Conservation (phyloP, 2,888 invertebrate species). For the Bhutanitis thaidina region DNA sequence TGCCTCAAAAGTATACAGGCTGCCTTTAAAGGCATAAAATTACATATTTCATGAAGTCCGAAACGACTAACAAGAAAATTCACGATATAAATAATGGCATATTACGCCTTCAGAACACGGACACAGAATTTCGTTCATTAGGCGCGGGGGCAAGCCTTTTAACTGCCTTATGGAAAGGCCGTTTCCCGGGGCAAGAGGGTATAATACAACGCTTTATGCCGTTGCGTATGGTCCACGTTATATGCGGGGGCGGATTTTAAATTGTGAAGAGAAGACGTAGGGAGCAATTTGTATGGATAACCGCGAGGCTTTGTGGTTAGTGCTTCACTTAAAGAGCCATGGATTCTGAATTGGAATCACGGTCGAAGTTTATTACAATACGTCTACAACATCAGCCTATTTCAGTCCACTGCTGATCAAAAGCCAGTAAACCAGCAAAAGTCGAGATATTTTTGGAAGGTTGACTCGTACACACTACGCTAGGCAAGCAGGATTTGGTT, state of each 20-base stretch:
- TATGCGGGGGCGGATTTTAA: neutral
- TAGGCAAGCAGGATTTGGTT: too few relatives aligned
- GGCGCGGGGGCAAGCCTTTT: slow-evolving; percentile 32
- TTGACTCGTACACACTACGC: too few relatives aligned
- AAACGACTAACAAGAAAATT: slow-evolving; percentile 20
- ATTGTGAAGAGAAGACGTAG: too few relatives aligned
- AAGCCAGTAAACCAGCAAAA: too few relatives aligned
- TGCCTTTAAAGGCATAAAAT: slow-evolving; percentile 7
- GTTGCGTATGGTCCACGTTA: slow-evolving; percentile 14
- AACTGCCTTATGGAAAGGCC: slow-evolving; percentile 30
- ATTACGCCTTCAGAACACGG: slow-evolving; percentile 27
- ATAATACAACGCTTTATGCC: slow-evolving; percentile 29
- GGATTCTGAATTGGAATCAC: too few relatives aligned
- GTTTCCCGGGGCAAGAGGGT: slow-evolving; percentile 17
- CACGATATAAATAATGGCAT: slow-evolving; percentile 17
- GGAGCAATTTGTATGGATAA: too few relatives aligned
- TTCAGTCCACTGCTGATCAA: too few relatives aligned
- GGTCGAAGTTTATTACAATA: too few relatives aligned
- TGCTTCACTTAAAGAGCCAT: too few relatives aligned
- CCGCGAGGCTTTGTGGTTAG: too few relatives aligned
- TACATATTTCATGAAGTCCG: slow-evolving; percentile 15
- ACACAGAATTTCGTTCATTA: slow-evolving; percentile 36
- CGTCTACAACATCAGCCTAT: too few relatives aligned
- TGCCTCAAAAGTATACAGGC: neutral
- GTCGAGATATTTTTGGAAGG: too few relatives aligned